Evolutionary conservation across 1,140 invertebrate species (phyloP), one percentile per base, ranked within the genome.

Genomic region (Pseudobourletiella spinata): DNA sequence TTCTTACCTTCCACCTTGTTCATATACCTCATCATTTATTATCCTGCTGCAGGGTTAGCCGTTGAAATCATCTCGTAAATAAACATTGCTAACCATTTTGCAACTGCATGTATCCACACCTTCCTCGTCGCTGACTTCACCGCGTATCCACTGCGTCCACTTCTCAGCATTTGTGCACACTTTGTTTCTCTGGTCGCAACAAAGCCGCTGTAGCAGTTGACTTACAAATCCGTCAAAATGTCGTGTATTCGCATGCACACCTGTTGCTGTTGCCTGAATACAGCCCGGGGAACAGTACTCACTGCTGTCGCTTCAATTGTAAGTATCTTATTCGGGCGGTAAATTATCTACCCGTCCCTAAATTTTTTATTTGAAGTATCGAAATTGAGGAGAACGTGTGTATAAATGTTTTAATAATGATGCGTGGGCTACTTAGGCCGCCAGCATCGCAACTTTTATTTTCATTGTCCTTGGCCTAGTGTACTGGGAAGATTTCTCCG

Each of bases 261-360:
- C 18, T 70, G 68, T 65, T 70, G 68, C 57, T 51, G 32, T 20
- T 70, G 68, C 35, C 48, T 66, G 59, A 61, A 67, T 54, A 70
- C 68, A 6, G 65, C 59, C 1, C 64, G 64, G 39, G 68, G 68
- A 20, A 63, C 62, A 3, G 51, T 65, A 15, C 30, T 61, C 16
- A 62, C 63, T 2, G 62, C 65, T 24, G 28, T 67, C 8, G 55
- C 63, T 22, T 61, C 55, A 15, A 70, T 67, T 51, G 68, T 70
- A 60, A 63, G 46, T 22, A 14, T 6, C 26, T 54, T 54, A 3
- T 39, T 8, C 8, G n/a, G 8, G n/a, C 8, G 8, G 32, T 11
- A 39, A 39, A 39, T n/a, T 39, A n/a, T 39, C 8, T 39, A 39
- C n/a, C 8, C 32, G 32, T 39, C 32, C 32, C n/a, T 39, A 39